Base-by-base conservation (phyloP, 2,888 invertebrate genomes). In the Parnassius glacialis region DNA sequence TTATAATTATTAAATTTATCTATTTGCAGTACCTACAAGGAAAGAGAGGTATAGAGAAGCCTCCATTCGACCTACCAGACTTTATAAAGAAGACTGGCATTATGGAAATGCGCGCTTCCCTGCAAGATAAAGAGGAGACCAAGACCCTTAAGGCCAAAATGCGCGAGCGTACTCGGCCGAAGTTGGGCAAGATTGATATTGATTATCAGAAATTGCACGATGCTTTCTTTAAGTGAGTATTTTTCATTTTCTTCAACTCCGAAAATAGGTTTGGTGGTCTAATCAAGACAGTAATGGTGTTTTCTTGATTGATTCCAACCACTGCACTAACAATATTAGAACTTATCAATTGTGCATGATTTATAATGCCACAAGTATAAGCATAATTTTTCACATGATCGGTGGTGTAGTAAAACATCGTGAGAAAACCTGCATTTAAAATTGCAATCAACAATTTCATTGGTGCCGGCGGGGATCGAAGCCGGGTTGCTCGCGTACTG, bases 41-140 rank as follows among this genome's bases (percentile, higher is more conserved):
- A 11, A 99, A 99, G 85, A 93, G 99, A 53, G 99, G 99, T 81
- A 99, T 99, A 75, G 99, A 99, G 83, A 99, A 99, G 77, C 97
- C 99, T 0, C 98, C 99, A 0, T 99, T 99, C 83, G 98, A 99
- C 82, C 92, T 99, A 57, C 99, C 99, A 0, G 99, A 99, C 76
- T 99, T 99, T 82, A 99, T 99, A 65, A 98, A 99, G 84, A 95
- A 97, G 78, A 99, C 99, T 0, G 99, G 99, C n/a, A 99, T 99
- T 68, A 99, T 98, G 95, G 99, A 99, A 89, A 99, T 99, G 99
- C 92, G 99, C 51, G 98, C 99, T 47, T 98, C 99, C 0, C 92
- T 99, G 20, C 98, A 98, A 79, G 99, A 99, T 81, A 99, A 99
- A 74, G 98, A 98, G 76, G 98, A 98, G 75, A 95, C 96, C 41